phyloP scores from a whole-genome alignment of 92 coral and sea anemone genomes.

The Muricea muricata region DNA sequence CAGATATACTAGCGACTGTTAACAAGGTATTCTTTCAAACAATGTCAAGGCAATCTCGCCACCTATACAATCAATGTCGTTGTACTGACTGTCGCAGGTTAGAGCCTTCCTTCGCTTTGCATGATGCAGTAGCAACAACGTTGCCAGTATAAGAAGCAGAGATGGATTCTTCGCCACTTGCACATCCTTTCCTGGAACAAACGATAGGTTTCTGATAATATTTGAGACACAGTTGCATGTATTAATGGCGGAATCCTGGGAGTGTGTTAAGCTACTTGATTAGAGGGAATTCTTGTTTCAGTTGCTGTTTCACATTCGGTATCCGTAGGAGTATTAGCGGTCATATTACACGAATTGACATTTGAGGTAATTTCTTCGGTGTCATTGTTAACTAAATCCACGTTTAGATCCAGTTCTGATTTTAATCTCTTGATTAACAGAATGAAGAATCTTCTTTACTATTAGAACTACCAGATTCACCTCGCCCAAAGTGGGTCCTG shows the following conservation, averaged over 20 bases:
- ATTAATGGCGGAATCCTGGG: slow-evolving; percentile 85
- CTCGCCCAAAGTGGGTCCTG: no score
- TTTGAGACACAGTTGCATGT: slow-evolving; percentile 93
- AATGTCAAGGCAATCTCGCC: slow-evolving; percentile 91
- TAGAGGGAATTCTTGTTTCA: slow-evolving; percentile 89
- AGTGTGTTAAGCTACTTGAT: slow-evolving; percentile 83
- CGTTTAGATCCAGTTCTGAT: slow-evolving; percentile 86
- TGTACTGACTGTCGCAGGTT: slow-evolving; percentile 76
- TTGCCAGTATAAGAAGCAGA: slow-evolving; percentile 80
- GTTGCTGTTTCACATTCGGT: slow-evolving; percentile 77
- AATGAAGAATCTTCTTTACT: slow-evolving; percentile 2
- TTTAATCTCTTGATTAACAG: slow-evolving; percentile 77
- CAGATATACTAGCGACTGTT: slow-evolving; percentile 87
- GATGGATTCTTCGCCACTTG: slow-evolving; percentile 93
- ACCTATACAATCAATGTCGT: slow-evolving; percentile 85
- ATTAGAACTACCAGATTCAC: background rate
- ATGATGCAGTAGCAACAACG: slow-evolving; percentile 82
- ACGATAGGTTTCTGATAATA: slow-evolving; percentile 93
- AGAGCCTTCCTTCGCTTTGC: slow-evolving; percentile 73
- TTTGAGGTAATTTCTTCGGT: slow-evolving; percentile 68
- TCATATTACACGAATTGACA: slow-evolving; percentile 51
- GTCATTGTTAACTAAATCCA: slow-evolving; percentile 68
- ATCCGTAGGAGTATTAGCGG: slow-evolving; percentile 47
- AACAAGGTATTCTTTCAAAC: slow-evolving; percentile 93
- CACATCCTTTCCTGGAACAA: slow-evolving; percentile 92